These are phyloP conservation scores for Aphelocoma californica DNA, from an alignment of 2,797 vertebrate species.

Conservation along the genomic window DNA sequence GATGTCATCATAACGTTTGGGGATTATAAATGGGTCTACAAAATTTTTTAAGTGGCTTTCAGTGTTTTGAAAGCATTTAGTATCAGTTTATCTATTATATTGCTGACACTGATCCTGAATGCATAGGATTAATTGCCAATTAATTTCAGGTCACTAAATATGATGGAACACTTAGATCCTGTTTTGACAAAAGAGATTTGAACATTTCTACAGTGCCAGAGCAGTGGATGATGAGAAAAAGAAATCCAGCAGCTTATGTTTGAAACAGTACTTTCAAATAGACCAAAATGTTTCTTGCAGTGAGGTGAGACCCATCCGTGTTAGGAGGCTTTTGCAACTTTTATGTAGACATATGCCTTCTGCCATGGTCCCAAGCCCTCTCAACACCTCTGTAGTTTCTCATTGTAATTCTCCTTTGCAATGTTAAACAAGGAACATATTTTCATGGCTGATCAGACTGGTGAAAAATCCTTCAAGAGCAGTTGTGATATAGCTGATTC, in stretches of 20 bases:
- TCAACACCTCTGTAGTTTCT: not conserved
- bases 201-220: not conserved
- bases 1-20: not conserved
- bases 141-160: not conserved
- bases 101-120: not conserved
- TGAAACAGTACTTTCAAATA: not conserved
- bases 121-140: not conserved
- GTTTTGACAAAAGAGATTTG: not conserved
- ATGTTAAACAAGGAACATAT: not conserved
- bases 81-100: not conserved
- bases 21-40: rapidly evolving
- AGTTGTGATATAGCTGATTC: not conserved
- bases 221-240: not conserved
- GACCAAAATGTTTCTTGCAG: not conserved
- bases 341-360: not conserved
- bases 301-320: not conserved
- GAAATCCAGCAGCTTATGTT: not conserved
- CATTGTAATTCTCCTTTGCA: not conserved
- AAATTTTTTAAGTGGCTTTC: not conserved
- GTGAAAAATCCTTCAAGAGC: not conserved
- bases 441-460: not conserved
- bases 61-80: not conserved
- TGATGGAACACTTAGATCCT: not conserved
- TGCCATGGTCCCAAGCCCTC: not conserved
- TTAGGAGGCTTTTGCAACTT: not conserved